A percentile compares a stretch with the other conserved stretches of the same genome.
phyloP scores from a whole-genome alignment of 2,797 vertebrate genomes.

The Heteromormyrus szaboi region DNA sequence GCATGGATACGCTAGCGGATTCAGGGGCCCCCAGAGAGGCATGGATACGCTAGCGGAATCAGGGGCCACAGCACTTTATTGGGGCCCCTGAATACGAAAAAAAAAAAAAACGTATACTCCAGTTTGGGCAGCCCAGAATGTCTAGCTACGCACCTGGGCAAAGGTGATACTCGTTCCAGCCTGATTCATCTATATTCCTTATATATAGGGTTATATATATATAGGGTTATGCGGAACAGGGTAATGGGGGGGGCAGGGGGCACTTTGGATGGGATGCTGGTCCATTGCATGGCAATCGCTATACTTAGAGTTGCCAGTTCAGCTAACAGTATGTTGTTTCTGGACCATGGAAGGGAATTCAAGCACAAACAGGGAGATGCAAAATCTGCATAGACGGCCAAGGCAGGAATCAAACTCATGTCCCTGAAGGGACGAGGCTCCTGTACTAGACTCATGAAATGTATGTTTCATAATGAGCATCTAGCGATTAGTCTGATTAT shows the following conservation, averaged over 20 bases:
- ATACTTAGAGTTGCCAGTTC: neutral
- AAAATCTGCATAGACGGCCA: neutral
- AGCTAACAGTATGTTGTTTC: neutral
- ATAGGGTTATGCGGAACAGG: neutral
- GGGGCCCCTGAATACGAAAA: neutral
- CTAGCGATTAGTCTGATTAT: neutral
- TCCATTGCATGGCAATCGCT: neutral
- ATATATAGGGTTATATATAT: too few relatives aligned
- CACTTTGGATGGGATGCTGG: neutral
- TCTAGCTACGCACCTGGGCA: neutral
- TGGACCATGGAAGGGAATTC: neutral
- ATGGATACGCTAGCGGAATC: neutral
- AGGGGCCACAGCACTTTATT: neutral
- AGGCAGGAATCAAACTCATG: neutral
- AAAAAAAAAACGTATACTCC: neutral
- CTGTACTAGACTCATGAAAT: neutral
- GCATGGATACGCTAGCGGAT: neutral
- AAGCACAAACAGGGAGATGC: neutral
- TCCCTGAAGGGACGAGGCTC: neutral
- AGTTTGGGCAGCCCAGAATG: neutral
- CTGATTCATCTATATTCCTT: neutral
- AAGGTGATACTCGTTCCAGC: neutral
- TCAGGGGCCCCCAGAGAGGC: neutral
- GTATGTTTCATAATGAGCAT: neutral
- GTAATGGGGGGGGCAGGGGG: neutral